phyloP scores from a whole-genome alignment of 1,140 invertebrate species.

The Pomacea maculata region DNA sequence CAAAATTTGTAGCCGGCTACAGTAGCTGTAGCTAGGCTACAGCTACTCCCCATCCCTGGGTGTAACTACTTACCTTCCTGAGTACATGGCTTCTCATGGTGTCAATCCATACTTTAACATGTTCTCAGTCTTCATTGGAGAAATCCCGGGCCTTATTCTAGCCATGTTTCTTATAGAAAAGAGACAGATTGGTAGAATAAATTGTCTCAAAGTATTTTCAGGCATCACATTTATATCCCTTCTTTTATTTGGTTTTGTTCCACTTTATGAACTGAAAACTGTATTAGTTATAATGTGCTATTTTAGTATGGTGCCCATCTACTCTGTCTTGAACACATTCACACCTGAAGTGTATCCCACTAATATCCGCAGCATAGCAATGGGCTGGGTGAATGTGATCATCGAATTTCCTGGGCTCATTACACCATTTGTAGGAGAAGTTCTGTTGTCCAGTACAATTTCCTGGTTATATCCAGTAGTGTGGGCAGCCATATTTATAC shows the following conservation, averaged over 20 bases:
- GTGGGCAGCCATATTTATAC: conserved; percentile 46
- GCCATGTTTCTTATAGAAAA: conserved; percentile 55
- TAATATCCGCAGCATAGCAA: conserved; percentile 47
- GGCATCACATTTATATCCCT: conserved; percentile 42
- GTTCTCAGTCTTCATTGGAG: conserved; percentile 59
- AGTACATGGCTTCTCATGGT: conserved; percentile 48
- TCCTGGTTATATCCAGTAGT: conserved; percentile 56
- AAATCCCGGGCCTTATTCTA: conserved; percentile 54
- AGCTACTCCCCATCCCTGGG: too few species aligned
- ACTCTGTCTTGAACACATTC: conserved; percentile 57
- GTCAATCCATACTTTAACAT: conserved; percentile 55
- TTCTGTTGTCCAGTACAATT: conserved; percentile 43
- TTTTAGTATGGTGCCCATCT: conserved; percentile 60
- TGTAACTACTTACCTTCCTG: conserved; percentile 53
- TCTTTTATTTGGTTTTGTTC: conserved; percentile 49
- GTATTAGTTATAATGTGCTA: conserved; percentile 53
- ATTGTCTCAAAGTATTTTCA: conserved; percentile 52
- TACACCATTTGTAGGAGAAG: conserved; percentile 54
- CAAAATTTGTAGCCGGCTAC: too few species aligned
- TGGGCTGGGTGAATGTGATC: conserved; percentile 53
- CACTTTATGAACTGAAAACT: conserved; percentile 41
- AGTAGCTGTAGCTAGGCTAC: too few species aligned
- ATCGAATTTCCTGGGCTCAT: conserved; percentile 52
- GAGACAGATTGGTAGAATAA: conserved; percentile 51
- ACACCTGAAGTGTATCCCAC: conserved; percentile 60